phyloP scores from a whole-genome alignment of 2,113 vertebrate genomes.

The Crocuta crocuta region DNA sequence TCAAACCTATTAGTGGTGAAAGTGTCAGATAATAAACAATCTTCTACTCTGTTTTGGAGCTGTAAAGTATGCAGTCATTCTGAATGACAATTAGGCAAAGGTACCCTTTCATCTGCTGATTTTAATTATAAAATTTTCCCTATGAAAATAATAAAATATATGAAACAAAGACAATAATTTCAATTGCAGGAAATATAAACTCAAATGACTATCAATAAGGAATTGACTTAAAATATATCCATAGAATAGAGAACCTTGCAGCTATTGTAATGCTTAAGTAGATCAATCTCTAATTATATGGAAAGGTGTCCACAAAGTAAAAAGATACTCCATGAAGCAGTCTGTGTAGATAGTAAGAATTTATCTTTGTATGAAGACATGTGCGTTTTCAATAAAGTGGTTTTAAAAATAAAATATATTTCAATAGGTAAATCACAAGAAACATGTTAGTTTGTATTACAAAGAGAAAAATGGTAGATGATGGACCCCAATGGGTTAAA shows the following conservation, averaged over 20 bases:
- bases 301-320: neutral
- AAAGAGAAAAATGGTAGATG: neutral
- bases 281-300: neutral
- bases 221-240: neutral
- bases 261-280: neutral
- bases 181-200: conserved; percentile 5
- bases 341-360: neutral
- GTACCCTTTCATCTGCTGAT: neutral
- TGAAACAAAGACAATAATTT: neutral
- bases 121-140: neutral
- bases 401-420: neutral
- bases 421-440: neutral
- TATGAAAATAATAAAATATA: neutral
- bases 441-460: neutral
- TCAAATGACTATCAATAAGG: neutral
- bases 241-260: neutral
- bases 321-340: neutral
- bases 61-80: neutral
- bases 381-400: neutral
- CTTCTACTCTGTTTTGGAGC: neutral
- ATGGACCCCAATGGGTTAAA: neutral
- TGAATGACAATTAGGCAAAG: conserved; percentile 31
- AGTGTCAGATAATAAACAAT: neutral
- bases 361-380: neutral
- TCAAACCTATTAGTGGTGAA: neutral